Conservation (phyloP, 1,140 invertebrate species). For the Saccostrea glomerata region DNA sequence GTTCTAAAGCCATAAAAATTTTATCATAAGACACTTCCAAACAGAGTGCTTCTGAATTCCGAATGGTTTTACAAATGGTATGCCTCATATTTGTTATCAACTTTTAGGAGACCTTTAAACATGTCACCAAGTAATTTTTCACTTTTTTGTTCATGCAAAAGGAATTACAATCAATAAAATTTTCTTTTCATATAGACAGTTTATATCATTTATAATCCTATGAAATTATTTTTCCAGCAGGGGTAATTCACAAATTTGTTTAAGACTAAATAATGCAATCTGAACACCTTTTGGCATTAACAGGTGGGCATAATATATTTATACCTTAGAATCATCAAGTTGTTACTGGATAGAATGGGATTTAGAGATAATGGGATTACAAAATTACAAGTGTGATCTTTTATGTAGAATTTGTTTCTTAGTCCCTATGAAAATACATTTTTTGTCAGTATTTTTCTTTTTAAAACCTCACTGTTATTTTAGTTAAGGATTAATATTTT, state of each 20-base stretch:
- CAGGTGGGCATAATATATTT: not conserved
- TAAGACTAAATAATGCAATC: not conserved
- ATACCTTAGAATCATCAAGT: not conserved
- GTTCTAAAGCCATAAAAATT: not conserved
- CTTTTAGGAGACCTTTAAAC: slow-evolving; percentile 15
- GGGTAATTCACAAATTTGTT: not conserved
- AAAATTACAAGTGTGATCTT: not conserved
- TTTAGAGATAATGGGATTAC: not conserved
- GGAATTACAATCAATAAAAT: slow-evolving; percentile 30
- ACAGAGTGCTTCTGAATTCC: slow-evolving; percentile 16
- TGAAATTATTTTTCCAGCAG: slow-evolving; percentile 2
- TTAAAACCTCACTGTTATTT: not conserved
- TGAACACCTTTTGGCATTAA: not conserved
- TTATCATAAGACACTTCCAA: slow-evolving; percentile 9
- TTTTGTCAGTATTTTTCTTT: not conserved
- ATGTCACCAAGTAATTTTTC: slow-evolving; percentile 25
- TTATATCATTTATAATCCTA: slow-evolving; percentile 1
- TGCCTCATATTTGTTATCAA: slow-evolving; percentile 10
- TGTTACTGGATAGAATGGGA: not conserved
- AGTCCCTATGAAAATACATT: not conserved
- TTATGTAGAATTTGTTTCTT: not conserved
- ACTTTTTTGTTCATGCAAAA: not conserved
- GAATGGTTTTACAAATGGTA: not conserved
- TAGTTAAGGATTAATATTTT: too few species aligned
- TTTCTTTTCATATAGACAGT: not conserved